These are phyloP conservation scores for Cheumatopsyche charites DNA, from an alignment of 1,140 invertebrate species.

Conservation along the genomic window DNA sequence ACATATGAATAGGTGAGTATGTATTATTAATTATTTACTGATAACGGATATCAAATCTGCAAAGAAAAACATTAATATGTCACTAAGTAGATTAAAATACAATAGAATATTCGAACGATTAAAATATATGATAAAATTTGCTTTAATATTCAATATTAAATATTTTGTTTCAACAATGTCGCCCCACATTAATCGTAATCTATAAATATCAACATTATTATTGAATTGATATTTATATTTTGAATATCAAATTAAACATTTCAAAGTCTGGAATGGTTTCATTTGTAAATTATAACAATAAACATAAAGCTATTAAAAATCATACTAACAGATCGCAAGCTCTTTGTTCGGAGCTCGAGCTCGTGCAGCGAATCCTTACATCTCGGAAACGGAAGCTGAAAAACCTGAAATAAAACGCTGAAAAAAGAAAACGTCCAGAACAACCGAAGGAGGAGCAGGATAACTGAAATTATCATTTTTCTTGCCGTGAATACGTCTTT, in stretches of 20 bases:
- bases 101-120: not conserved
- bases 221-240: not conserved
- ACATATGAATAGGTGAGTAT: too few relatives aligned
- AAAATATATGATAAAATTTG: not conserved
- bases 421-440: not conserved
- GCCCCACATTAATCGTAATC: too few relatives aligned
- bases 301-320: not conserved
- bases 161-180: too few relatives aligned
- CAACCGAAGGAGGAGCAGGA: not conserved
- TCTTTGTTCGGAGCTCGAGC: too few relatives aligned
- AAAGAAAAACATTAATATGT: not conserved
- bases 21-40: not conserved
- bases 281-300: not conserved
- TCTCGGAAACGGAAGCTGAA: not conserved
- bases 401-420: not conserved
- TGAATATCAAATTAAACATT: not conserved
- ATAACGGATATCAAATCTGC: not conserved
- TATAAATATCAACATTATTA: not conserved
- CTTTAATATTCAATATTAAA: not conserved
- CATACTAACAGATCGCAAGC: not conserved
- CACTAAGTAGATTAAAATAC: not conserved
- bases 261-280: not conserved
- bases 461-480: slow-evolving; percentile 32
- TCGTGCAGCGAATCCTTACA: too few relatives aligned
- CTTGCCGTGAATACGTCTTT: slow-evolving; percentile 25